Evolutionary conservation across 2,888 invertebrate species (phyloP).

Genomic region (Rotaria socialis): DNA sequence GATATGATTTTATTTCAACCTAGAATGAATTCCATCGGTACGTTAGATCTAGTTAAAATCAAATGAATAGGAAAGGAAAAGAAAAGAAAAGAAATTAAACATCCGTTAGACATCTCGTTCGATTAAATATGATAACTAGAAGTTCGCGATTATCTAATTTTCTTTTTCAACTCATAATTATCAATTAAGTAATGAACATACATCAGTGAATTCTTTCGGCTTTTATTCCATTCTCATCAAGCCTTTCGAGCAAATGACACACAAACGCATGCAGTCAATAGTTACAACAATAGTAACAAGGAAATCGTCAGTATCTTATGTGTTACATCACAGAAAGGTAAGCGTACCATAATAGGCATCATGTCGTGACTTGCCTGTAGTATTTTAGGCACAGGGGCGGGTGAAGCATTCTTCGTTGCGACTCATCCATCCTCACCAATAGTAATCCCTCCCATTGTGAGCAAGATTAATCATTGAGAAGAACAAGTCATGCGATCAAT

Average conservation of each 20-base stretch:
- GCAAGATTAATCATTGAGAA: constrained; percentile 23
- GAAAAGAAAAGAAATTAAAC: too few relatives aligned
- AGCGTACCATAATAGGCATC: constrained; percentile 13
- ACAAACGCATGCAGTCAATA: neutral
- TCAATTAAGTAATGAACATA: neutral
- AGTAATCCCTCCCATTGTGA: neutral
- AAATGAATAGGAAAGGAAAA: neutral
- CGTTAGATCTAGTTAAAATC: neutral
- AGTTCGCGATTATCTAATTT: neutral
- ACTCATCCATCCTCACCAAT: constrained; percentile 6
- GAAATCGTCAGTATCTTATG: neutral
- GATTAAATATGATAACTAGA: neutral
- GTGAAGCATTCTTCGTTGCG: neutral
- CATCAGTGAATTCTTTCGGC: neutral
- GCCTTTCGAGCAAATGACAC: neutral
- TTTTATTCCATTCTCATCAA: neutral
- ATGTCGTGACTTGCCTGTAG: neutral
- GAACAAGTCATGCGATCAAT: neutral
- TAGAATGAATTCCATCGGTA: constrained; percentile 47
- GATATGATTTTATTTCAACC: constrained; percentile 54
- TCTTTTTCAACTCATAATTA: neutral
- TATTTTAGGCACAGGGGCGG: neutral
- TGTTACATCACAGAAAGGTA: neutral
- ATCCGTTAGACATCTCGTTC: neutral
- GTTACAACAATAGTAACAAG: neutral